A percentile compares a stretch with the other conserved stretches of the same genome.
Conservation (phyloP, 2,113 vertebrate genomes). For the Turnix velox region DNA sequence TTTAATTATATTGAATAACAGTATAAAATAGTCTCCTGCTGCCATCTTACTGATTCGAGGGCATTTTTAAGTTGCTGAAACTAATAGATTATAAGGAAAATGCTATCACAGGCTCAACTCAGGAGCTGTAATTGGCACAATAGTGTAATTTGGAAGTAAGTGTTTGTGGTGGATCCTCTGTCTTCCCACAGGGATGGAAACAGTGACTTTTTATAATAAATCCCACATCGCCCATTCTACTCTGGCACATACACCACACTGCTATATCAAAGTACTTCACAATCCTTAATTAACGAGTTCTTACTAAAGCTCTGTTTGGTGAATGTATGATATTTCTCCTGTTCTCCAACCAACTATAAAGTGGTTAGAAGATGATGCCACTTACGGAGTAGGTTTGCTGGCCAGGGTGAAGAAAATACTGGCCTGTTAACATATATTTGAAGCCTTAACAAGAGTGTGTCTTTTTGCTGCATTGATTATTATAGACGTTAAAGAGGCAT, state of each 20-base stretch:
- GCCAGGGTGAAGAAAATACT: background rate
- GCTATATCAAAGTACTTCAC: background rate
- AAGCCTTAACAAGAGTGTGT: background rate
- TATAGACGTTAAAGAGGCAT: background rate
- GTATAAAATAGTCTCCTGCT: background rate
- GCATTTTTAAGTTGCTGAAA: slow-evolving; percentile 16
- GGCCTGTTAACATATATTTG: background rate
- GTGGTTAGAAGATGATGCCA: background rate
- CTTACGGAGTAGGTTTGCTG: background rate
- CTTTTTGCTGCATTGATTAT: background rate
- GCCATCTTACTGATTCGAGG: background rate
- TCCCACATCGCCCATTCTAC: slow-evolving; percentile 1
- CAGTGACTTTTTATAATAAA: slow-evolving; percentile 54
- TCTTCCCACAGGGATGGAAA: slow-evolving; percentile 34
- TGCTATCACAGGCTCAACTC: background rate
- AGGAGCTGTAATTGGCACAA: slow-evolving; percentile 23
- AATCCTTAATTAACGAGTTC: slow-evolving; percentile 22
- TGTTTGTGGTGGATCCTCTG: slow-evolving; percentile 41
- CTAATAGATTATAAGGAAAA: slow-evolving; percentile 28
- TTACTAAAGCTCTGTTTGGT: background rate
- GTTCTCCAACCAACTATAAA: background rate
- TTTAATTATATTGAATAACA: background rate
- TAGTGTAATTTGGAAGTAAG: slow-evolving; percentile 28
- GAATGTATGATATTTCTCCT: background rate
- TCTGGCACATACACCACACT: background rate